Conservation (phyloP, 2,888 invertebrate species). For the Scaptomyza cyrtandrae region DNA sequence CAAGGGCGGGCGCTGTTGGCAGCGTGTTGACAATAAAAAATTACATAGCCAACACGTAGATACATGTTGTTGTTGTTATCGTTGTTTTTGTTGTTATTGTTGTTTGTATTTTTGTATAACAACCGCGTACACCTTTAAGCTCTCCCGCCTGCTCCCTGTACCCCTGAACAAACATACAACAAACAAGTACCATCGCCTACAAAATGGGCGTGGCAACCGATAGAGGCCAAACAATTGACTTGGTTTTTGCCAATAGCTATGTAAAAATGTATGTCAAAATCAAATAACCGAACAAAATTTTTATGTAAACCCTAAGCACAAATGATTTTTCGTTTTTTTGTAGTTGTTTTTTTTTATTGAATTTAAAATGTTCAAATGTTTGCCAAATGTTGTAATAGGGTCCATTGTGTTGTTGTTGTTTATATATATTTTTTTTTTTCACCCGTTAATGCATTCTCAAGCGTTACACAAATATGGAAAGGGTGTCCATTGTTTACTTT, state of each 20-base stretch:
- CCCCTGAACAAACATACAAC: constrained; percentile 10
- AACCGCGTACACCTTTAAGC: constrained; percentile 32
- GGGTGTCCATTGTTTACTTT: constrained; percentile 7
- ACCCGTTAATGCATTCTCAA: constrained; percentile 28
- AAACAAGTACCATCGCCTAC: neutral
- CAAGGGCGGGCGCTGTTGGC: constrained; percentile 66
- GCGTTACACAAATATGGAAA: constrained; percentile 13
- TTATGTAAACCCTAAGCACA: constrained; percentile 39
- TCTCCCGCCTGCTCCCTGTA: neutral
- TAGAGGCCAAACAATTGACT: constrained; percentile 56
- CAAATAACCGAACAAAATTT: constrained; percentile 32
- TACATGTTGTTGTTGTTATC: neutral
- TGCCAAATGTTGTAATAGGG: constrained; percentile 62
- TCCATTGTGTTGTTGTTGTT: constrained; percentile 26
- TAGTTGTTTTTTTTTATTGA: constrained; percentile 15
- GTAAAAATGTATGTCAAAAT: constrained; percentile 58
- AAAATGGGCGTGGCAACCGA: constrained; percentile 31
- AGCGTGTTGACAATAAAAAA: constrained; percentile 60
- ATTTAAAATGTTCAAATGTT: constrained; percentile 46
- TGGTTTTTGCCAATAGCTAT: constrained; percentile 55
- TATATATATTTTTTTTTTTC: neutral
- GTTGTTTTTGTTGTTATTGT: constrained; percentile 13
- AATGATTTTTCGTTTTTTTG: constrained; percentile 23
- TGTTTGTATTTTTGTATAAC: constrained; percentile 36
- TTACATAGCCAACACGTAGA: constrained; percentile 65